Evolutionary conservation across 2,113 vertebrate genomes (phyloP).

Genomic region (Eonycteris spelaea): DNA sequence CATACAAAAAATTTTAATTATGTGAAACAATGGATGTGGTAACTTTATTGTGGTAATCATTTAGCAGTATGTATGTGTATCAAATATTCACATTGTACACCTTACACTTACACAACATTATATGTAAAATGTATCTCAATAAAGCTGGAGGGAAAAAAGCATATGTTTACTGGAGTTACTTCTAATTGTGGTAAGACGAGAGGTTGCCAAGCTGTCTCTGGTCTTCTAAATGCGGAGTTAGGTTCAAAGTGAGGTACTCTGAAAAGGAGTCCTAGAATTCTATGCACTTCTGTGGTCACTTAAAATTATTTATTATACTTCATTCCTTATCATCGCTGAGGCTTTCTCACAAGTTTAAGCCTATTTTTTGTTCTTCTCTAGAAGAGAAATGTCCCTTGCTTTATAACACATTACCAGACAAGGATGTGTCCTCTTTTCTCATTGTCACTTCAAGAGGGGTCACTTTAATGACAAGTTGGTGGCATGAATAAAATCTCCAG

Average conservation of each 20-base stretch:
- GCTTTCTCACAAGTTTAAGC: neutral
- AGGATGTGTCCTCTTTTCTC: neutral
- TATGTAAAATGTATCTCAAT: neutral
- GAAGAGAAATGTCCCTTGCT: neutral
- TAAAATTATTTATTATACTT: neutral
- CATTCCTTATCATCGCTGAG: neutral
- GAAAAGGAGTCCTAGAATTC: neutral
- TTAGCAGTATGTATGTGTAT: neutral
- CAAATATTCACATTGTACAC: neutral
- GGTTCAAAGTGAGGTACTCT: neutral
- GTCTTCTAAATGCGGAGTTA: neutral
- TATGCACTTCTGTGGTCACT: neutral
- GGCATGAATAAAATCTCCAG: neutral
- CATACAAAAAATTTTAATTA: neutral
- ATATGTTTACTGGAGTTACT: neutral
- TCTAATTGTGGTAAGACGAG: neutral
- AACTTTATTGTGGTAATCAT: neutral
- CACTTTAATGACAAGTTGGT: neutral
- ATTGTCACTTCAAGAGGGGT: neutral
- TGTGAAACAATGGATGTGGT: neutral
- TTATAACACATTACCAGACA: neutral
- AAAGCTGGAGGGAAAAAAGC: neutral
- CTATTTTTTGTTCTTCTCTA: neutral
- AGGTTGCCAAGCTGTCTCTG: neutral
- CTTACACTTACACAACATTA: neutral